These are phyloP conservation scores for Mirza zaza DNA, from an alignment of 2,113 vertebrate species.

Conservation along the genomic window DNA sequence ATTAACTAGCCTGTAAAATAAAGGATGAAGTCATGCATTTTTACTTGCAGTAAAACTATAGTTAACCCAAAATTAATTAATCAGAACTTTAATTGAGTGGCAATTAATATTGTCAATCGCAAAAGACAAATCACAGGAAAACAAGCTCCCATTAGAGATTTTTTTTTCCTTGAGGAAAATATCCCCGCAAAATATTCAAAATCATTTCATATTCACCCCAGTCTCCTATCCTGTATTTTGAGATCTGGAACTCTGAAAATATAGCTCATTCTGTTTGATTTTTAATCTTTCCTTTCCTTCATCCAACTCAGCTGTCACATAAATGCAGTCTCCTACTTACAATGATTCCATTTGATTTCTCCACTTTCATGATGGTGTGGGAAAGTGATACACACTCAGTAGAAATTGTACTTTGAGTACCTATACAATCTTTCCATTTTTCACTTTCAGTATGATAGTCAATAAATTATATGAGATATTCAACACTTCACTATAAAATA, in stretches of 20 bases:
- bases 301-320: not conserved
- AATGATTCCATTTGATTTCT: not conserved
- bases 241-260: not conserved
- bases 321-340: not conserved
- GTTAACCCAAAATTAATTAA: conserved; percentile 10
- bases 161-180: not conserved
- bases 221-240: not conserved
- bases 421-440: not conserved
- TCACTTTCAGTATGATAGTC: not conserved
- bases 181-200: not conserved
- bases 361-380: not conserved
- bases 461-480: not conserved
- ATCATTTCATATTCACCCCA: not conserved
- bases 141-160: not conserved
- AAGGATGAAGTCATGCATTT: not conserved
- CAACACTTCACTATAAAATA: not conserved
- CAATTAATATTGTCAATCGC: not conserved
- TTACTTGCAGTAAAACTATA: conserved; percentile 10
- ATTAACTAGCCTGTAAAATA: not conserved
- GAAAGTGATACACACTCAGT: not conserved
- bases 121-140: not conserved
- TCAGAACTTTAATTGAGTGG: conserved; percentile 12
- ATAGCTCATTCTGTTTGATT: not conserved
- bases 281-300: not conserved
- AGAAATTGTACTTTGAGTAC: not conserved